A percentile compares a stretch with the other conserved stretches of the same genome.
phyloP scores from a whole-genome alignment of 1,140 invertebrate genomes.

The Papilio polytes region DNA sequence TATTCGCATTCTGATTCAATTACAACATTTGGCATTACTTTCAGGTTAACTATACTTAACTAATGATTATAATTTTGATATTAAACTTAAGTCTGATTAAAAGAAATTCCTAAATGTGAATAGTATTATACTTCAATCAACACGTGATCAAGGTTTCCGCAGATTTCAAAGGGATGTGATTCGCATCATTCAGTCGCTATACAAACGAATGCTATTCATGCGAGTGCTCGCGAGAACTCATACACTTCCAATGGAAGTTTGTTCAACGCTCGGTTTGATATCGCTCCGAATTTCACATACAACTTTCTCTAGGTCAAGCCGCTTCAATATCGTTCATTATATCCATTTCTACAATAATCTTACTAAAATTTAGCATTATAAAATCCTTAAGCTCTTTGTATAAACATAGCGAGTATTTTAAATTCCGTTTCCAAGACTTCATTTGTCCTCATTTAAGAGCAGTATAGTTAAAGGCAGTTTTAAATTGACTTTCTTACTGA shows the following conservation, averaged over 20 bases:
- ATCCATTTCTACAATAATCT: background rate
- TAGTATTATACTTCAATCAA: background rate
- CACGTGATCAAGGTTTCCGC: constrained; percentile 10
- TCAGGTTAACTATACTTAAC: background rate
- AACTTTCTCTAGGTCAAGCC: constrained; percentile 15
- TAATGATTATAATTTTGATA: background rate
- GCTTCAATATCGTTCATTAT: background rate
- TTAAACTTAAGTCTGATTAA: background rate
- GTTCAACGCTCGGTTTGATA: background rate
- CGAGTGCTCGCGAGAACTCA: constrained; percentile 7
- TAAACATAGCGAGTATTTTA: background rate
- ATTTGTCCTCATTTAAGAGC: constrained; percentile 49
- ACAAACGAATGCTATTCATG: constrained; percentile 24
- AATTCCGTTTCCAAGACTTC: constrained; percentile 29
- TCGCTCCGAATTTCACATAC: background rate
- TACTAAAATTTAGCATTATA: background rate
- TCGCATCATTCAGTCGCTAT: constrained; percentile 6
- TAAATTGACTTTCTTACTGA: constrained; percentile 62
- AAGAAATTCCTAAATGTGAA: background rate
- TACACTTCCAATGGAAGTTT: background rate
- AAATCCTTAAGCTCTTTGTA: background rate
- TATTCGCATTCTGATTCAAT: constrained; percentile 40
- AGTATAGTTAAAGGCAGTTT: constrained; percentile 55
- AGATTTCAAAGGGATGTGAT: constrained; percentile 25
- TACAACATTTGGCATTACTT: background rate